Evolutionary conservation across 1,140 invertebrate species (phyloP), one percentile per base, ranked within the genome.

Genomic region (Drosophila athabasca): DNA sequence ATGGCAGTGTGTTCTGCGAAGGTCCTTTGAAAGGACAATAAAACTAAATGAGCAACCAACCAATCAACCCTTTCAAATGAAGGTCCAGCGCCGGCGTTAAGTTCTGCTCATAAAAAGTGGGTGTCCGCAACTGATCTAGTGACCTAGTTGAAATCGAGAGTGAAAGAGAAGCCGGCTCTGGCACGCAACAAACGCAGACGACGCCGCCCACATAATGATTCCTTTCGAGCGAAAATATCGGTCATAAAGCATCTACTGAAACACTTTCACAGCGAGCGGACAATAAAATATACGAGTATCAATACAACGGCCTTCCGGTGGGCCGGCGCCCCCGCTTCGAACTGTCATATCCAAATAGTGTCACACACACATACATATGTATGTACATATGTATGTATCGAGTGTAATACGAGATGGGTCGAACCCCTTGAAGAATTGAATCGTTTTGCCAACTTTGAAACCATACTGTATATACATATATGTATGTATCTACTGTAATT

Each of bases 181-280:
- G 3, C 35, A 13, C 11, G 35, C 35, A 13, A 39, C 35, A 39
- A 39, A 39, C 13, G 29, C 61, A 71, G 44, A 62, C 46, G 48
- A 51, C 59, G 75, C 81, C 81, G 80, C 81, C 81, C 73, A 88
- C 83, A 61, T 79, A 87, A 82, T 88, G 66, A 64, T 71, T 48
- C 65, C 52, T 57, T 87, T 87, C 82, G 53, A 29, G 75, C 46
- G 82, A 87, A 87, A 76, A 66, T 49, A 64, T 52, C 55, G 6
- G 9, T 39, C 45, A 55, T 62, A 65, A 50, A 31, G 19, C 31
- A 7, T 29, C 19, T 26, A 35, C 7, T 46, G 53, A 76, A 66
- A 62, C 72, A 78, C 74, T 78, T 82, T 78, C 79, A 64, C 79
- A 67, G 57, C 55, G 11, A 58, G 50, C 6, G 44, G n/a, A 35